A percentile compares a stretch with the other conserved stretches of the same genome.
Conservation (phyloP, 2,113 vertebrate species). For the Scatophagus argus region DNA sequence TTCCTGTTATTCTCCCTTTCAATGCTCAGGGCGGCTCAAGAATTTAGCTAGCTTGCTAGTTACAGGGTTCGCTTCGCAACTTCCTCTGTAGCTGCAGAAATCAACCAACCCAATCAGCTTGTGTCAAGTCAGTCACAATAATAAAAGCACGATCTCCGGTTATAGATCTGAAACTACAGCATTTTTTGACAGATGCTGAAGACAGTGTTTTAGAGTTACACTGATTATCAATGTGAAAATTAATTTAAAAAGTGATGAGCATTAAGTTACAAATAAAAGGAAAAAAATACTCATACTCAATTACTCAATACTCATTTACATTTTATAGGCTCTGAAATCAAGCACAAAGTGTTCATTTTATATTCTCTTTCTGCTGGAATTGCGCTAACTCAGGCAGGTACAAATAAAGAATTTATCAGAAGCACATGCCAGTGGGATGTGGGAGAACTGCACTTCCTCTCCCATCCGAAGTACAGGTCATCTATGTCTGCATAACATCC, state of each 20-base stretch:
- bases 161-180: slow-evolving; percentile 20
- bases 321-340: background rate
- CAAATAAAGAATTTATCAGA: no score
- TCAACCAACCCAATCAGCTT: slow-evolving; percentile 41
- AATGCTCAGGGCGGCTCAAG: slow-evolving; percentile 55
- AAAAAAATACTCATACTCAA: background rate
- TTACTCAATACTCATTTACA: background rate
- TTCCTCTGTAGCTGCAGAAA: slow-evolving; percentile 66
- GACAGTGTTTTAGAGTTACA: background rate
- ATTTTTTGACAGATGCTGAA: background rate
- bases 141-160: slow-evolving; percentile 32
- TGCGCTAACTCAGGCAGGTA: background rate
- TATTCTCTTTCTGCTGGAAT: background rate
- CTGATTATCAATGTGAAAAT: background rate
- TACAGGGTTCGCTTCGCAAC: slow-evolving; percentile 58
- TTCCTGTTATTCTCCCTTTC: slow-evolving; percentile 60
- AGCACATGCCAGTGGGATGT: no score
- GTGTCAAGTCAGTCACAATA: slow-evolving; percentile 24
- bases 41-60: slow-evolving; percentile 46
- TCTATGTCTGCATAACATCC: no score
- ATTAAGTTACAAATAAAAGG: background rate
- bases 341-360: background rate
- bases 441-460: background rate
- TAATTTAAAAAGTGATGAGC: background rate
- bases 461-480: no score